These are phyloP conservation scores for Lucinisca nassula DNA, from an alignment of 2,888 invertebrate genomes.

Conservation along the genomic window DNA sequence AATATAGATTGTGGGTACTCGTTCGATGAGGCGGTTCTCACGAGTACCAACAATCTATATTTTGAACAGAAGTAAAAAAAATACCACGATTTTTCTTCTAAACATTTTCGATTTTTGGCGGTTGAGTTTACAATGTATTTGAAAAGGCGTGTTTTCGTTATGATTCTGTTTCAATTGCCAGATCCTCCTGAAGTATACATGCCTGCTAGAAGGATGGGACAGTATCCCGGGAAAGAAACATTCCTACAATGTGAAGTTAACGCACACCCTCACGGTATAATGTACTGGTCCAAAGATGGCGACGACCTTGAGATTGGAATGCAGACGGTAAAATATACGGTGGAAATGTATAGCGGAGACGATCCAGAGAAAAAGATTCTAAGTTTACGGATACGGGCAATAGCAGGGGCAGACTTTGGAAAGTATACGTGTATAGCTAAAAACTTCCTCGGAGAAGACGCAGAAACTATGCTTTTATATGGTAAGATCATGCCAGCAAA, in stretches of 20 bases:
- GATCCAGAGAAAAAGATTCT: conserved; percentile 69
- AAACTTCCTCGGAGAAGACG: conserved; percentile 71
- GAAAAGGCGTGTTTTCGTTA: too few relatives aligned
- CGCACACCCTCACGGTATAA: conserved; percentile 77
- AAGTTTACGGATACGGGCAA: conserved; percentile 65
- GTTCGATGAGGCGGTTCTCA: too few relatives aligned
- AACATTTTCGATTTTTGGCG: too few relatives aligned
- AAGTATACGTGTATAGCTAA: conserved; percentile 72
- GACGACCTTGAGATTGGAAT: conserved; percentile 6
- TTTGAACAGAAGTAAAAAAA: too few relatives aligned
- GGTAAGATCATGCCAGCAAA: too few relatives aligned
- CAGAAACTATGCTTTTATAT: conserved; percentile 72
- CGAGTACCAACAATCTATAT: too few relatives aligned
- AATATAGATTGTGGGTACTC: too few relatives aligned
- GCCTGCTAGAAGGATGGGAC: conserved; percentile 77
- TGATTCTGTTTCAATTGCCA: conserved; percentile 34
- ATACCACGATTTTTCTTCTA: background rate
- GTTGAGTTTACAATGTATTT: too few relatives aligned
- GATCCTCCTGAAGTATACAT: conserved; percentile 82
- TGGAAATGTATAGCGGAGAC: conserved; percentile 74
- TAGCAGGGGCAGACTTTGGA: conserved; percentile 70
- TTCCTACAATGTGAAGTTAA: conserved; percentile 83
- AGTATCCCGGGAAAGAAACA: conserved; percentile 81
- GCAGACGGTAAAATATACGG: conserved; percentile 67
- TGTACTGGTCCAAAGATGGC: conserved; percentile 77